Base-by-base conservation (phyloP, 2,888 invertebrate species). In the Allophyes oxyacanthae region DNA sequence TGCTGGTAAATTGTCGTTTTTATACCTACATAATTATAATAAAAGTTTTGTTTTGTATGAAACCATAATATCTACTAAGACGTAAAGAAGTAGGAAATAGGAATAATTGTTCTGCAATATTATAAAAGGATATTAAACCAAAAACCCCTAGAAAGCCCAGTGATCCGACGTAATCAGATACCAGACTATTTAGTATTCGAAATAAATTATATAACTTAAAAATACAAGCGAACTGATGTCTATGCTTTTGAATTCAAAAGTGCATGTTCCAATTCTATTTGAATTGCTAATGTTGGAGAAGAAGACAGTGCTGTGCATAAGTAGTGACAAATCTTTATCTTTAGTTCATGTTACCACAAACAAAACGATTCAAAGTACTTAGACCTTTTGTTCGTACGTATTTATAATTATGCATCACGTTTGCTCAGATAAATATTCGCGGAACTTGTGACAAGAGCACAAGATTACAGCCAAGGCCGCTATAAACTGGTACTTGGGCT, bases 381-480 rank as follows among this genome's bases (percentile, higher is more conserved):
- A 50, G 1, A 15, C 4, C 7, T 42, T 52, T 64, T 26, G 14
- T 49, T 20, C 10, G 13, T 48, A 33, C 48, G 28, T 55, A n/a
- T 37, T 20, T 20, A 20, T 48, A 37, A 48, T 14, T 32, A 32
- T 28, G n/a, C n/a, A n/a, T 41, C 38, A 46, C 64, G 8, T 58
- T 53, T 45, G 33, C 36, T 40, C 33, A 42, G 49, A 26, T 51
- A 36, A 48, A 42, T 44, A 53, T 53, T 45, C 42, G 15, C 44
- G 51, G 42, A 64, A 46, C 37, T 38, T 40, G 30, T 14, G 49
- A 14, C 20, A 25, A 42, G 32, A 20, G n/a, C 14, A 67, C 41
- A 56, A 61, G 64, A 62, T 57, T 64, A 45, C 42, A 20, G 32
- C 9, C 54, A 70, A 69, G 70, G 74, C 25, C 38, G 53, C 44